A percentile compares a stretch with the other conserved stretches of the same genome.
Conservation (phyloP, 2,888 invertebrate genomes). For the Heliothis peltigera region DNA sequence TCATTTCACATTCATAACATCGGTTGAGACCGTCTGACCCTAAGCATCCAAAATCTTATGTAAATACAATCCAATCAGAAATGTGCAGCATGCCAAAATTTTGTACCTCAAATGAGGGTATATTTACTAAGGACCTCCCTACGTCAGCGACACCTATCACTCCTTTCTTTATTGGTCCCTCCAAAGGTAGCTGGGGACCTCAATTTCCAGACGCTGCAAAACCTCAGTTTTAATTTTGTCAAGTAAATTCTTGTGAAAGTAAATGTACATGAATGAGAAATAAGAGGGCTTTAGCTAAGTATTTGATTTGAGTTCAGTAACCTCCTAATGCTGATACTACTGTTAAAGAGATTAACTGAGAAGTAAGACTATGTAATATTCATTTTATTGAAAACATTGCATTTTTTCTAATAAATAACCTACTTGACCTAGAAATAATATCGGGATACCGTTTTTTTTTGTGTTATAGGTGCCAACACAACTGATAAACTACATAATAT, state of each 20-base stretch:
- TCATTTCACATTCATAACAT: too few relatives aligned
- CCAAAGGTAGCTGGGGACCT: constrained; percentile 34
- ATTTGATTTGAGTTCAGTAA: too few relatives aligned
- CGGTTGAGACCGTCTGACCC: not conserved
- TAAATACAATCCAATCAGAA: constrained; percentile 56
- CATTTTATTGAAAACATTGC: too few relatives aligned
- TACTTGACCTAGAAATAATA: too few relatives aligned
- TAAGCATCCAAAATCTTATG: constrained; percentile 41
- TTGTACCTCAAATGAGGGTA: constrained; percentile 54
- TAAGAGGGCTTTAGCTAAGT: constrained; percentile 6
- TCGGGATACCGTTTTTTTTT: too few relatives aligned
- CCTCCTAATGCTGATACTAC: too few relatives aligned
- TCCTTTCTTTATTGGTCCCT: constrained; percentile 56
- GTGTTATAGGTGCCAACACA: too few relatives aligned
- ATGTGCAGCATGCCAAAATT: constrained; percentile 49
- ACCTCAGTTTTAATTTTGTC: constrained; percentile 16
- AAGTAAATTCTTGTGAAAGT: constrained; percentile 24
- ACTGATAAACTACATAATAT: too few relatives aligned
- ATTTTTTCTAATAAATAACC: too few relatives aligned
- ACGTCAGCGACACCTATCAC: constrained; percentile 55
- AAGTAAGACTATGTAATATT: too few relatives aligned
- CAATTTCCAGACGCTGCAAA: constrained; percentile 37
- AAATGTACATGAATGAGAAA: constrained; percentile 15
- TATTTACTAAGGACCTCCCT: constrained; percentile 61
- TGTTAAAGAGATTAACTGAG: too few relatives aligned